Percentiles rank a stretch among this genome's conserved stretches.
These are phyloP conservation scores for Ethmia dodecea DNA, from an alignment of 2,888 invertebrate genomes.

Conservation along the genomic window DNA sequence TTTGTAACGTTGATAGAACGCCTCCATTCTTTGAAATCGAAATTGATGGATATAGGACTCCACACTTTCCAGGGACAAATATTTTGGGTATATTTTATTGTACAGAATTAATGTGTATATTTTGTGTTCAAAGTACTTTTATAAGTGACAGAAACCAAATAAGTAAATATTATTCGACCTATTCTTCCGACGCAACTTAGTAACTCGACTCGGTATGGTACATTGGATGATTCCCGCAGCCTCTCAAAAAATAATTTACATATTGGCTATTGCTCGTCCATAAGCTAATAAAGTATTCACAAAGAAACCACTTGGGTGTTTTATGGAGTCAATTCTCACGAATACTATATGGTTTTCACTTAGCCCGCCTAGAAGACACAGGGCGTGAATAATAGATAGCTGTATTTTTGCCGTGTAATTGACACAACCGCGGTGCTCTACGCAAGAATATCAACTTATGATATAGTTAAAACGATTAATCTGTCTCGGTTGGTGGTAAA, in stretches of 20 bases:
- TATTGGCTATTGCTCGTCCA: background rate
- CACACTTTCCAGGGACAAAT: too few relatives aligned
- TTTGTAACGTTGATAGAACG: conserved; percentile 45
- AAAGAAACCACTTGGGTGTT: conserved; percentile 9
- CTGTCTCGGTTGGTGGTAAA: conserved; percentile 72
- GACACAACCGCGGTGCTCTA: conserved; percentile 45
- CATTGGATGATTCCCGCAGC: too few relatives aligned
- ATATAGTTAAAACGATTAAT: conserved; percentile 74
- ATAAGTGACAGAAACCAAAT: too few relatives aligned
- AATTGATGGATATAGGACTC: conserved; percentile 26
- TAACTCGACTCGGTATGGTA: too few relatives aligned
- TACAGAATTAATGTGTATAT: too few relatives aligned
- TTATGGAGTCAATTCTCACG: conserved; percentile 22
- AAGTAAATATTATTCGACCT: too few relatives aligned
- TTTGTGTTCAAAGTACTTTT: too few relatives aligned
- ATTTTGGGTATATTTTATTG: too few relatives aligned
- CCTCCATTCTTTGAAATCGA: conserved; percentile 21
- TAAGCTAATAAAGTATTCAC: conserved; percentile 7
- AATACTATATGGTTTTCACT: conserved; percentile 46
- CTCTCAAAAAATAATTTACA: too few relatives aligned
- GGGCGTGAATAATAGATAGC: conserved; percentile 60
- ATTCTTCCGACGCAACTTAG: too few relatives aligned
- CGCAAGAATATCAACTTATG: conserved; percentile 62
- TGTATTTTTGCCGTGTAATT: conserved; percentile 69
- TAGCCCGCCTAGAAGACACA: conserved; percentile 23